Percentiles rank a stretch among this genome's conserved stretches.
phyloP scores from a whole-genome alignment of 2,113 vertebrate genomes.

The Pseudorasbora parva region DNA sequence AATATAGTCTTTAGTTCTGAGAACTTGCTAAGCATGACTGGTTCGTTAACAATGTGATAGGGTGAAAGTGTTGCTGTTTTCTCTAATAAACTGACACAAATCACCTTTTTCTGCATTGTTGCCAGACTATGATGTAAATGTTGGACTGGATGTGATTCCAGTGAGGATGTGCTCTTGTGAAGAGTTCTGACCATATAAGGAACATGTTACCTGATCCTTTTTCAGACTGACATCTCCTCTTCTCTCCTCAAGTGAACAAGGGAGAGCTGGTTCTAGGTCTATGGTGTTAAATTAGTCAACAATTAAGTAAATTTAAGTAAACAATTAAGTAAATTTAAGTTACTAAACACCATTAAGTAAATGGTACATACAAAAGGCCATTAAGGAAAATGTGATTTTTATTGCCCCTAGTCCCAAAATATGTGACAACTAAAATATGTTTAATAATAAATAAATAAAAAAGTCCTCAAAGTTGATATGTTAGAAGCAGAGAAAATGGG shows the following conservation, averaged over 20 bases:
- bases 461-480: too few species aligned
- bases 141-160: not conserved
- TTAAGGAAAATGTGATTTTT: too few species aligned
- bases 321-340: too few species aligned
- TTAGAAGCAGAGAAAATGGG: too few species aligned
- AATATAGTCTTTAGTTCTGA: not conserved
- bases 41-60: not conserved
- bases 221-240: slow-evolving; percentile 11
- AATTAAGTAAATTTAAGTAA: too few species aligned
- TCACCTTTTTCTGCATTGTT: not conserved
- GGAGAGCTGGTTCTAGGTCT: not conserved
- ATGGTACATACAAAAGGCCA: too few species aligned
- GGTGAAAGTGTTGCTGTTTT: not conserved
- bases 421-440: too few species aligned
- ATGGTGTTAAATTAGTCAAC: not conserved
- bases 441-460: too few species aligned
- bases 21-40: not conserved
- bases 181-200: slow-evolving; percentile 72
- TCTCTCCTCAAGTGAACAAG: not conserved
- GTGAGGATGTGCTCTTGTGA: slow-evolving; percentile 60
- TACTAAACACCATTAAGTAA: too few species aligned
- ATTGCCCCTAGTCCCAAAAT: too few species aligned
- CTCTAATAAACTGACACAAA: not conserved
- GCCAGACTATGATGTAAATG: not conserved
- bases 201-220: slow-evolving; percentile 59